These are phyloP conservation scores for Drosophila busckii DNA, from an alignment of 1,140 invertebrate genomes.

Conservation along the genomic window DNA sequence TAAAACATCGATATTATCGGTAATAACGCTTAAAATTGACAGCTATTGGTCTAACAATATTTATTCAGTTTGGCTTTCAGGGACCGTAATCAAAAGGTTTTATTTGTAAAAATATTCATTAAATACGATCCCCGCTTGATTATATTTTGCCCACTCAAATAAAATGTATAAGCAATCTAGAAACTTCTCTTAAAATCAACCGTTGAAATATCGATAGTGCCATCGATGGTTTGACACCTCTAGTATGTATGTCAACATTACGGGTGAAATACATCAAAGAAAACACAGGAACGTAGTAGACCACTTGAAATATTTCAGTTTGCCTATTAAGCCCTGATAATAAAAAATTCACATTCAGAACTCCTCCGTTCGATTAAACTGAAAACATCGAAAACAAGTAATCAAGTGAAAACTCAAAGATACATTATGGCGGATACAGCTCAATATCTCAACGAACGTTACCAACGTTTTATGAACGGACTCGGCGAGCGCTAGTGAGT, in stretches of 20 bases:
- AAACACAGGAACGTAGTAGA: slow-evolving; percentile 27
- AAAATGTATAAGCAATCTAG: too few species aligned
- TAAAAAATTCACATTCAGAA: slow-evolving; percentile 31
- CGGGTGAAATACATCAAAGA: slow-evolving; percentile 50
- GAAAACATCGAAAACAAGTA: slow-evolving; percentile 17
- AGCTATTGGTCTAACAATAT: too few species aligned
- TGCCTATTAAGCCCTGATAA: slow-evolving; percentile 3
- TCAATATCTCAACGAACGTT: slow-evolving; percentile 40
- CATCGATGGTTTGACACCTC: too few species aligned
- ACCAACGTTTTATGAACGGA: slow-evolving; percentile 54
- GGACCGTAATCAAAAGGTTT: too few species aligned
- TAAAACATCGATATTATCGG: too few species aligned
- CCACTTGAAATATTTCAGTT: slow-evolving; percentile 36
- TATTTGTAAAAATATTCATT: too few species aligned
- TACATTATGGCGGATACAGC: slow-evolving; percentile 44
- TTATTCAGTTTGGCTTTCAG: too few species aligned
- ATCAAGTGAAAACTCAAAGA: slow-evolving; percentile 29
- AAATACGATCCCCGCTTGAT: too few species aligned
- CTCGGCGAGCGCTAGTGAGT: slow-evolving; percentile 64
- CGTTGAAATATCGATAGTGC: too few species aligned
- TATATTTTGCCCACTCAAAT: too few species aligned
- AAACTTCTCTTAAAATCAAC: slow-evolving; percentile 13
- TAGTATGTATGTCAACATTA: slow-evolving; percentile 25
- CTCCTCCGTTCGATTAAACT: slow-evolving; percentile 63
- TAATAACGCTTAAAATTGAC: too few species aligned